phyloP scores from a whole-genome alignment of 2,888 invertebrate species.

The Ditula angustiorana region DNA sequence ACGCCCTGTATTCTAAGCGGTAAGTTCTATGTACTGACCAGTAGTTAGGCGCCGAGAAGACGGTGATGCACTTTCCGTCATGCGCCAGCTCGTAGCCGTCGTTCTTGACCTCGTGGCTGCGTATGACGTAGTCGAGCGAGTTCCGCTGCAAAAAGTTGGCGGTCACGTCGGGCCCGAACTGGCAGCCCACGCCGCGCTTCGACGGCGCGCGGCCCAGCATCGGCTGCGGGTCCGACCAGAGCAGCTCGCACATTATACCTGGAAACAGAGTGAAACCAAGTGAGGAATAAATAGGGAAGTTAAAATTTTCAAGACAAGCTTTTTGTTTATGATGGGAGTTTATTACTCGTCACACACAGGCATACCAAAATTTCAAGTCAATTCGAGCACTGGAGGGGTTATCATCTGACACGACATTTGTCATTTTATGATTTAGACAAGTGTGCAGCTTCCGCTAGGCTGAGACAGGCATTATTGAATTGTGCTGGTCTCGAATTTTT shows the following conservation, averaged over 20 bases:
- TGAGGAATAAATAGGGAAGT: slow-evolving; percentile 12
- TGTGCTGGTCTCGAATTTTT: too few species aligned
- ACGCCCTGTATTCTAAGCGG: too few species aligned
- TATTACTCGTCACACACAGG: too few species aligned
- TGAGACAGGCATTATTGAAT: too few species aligned
- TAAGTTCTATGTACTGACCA: slow-evolving; percentile 87
- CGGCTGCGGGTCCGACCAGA: slow-evolving; percentile 99
- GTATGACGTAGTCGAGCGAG: slow-evolving; percentile 95
- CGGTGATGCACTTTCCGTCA: slow-evolving; percentile 98
- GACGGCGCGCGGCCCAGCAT: slow-evolving; percentile 95
- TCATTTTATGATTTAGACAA: too few species aligned
- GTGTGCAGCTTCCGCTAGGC: too few species aligned
- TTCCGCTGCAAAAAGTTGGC: slow-evolving; percentile 93
- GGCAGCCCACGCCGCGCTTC: slow-evolving; percentile 98
- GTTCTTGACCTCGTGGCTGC: slow-evolving; percentile 99
- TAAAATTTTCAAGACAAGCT: too few species aligned
- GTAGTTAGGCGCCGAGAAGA: slow-evolving; percentile 99
- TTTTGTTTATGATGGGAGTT: too few species aligned
- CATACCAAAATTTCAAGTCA: too few species aligned
- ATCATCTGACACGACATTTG: too few species aligned
- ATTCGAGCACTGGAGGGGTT: too few species aligned
- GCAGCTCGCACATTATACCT: slow-evolving; percentile 98
- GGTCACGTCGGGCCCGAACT: slow-evolving; percentile 99
- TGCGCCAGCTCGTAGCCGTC: slow-evolving; percentile 98
- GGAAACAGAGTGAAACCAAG: too few species aligned